Evolutionary conservation across 1,140 invertebrate species (phyloP).

Genomic region (Dendrolimus punctatus): DNA sequence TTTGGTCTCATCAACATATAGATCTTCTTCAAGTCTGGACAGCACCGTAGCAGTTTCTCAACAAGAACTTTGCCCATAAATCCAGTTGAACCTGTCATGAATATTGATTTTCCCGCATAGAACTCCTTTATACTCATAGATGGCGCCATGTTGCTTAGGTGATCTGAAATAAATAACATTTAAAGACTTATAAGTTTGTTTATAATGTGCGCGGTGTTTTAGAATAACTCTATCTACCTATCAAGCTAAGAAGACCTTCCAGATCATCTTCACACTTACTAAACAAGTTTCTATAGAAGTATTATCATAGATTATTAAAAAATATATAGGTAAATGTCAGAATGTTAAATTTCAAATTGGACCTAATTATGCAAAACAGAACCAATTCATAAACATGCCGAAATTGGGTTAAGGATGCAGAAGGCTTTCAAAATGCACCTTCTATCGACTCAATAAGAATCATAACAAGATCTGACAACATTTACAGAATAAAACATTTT

Average conservation of each 20-base stretch:
- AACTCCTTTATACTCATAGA: slow-evolving; percentile 46
- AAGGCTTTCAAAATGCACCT: too few relatives aligned
- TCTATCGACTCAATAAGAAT: too few relatives aligned
- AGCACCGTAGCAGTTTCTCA: slow-evolving; percentile 88
- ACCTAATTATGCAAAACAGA: not conserved
- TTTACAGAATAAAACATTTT: too few relatives aligned
- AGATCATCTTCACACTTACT: too few relatives aligned
- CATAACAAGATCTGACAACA: too few relatives aligned
- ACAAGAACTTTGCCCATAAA: slow-evolving; percentile 92
- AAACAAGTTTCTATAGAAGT: too few relatives aligned
- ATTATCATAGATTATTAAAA: too few relatives aligned
- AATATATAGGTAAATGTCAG: not conserved
- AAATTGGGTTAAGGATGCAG: too few relatives aligned
- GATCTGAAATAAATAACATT: not conserved
- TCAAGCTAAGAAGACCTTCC: too few relatives aligned
- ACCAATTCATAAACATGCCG: slow-evolving; percentile 6
- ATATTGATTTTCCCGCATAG: slow-evolving; percentile 46
- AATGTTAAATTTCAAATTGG: not conserved
- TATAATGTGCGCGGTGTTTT: too few relatives aligned
- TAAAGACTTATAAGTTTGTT: too few relatives aligned
- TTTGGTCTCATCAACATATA: slow-evolving; percentile 88
- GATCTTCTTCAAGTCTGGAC: slow-evolving; percentile 79
- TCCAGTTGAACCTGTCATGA: slow-evolving; percentile 76
- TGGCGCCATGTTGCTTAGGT: slow-evolving; percentile 33
- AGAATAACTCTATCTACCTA: too few relatives aligned